A percentile compares a stretch with the other conserved stretches of the same genome.
Evolutionary conservation across 2,113 vertebrate species (phyloP).

Genomic region (Lichenostomus cassidix): DNA sequence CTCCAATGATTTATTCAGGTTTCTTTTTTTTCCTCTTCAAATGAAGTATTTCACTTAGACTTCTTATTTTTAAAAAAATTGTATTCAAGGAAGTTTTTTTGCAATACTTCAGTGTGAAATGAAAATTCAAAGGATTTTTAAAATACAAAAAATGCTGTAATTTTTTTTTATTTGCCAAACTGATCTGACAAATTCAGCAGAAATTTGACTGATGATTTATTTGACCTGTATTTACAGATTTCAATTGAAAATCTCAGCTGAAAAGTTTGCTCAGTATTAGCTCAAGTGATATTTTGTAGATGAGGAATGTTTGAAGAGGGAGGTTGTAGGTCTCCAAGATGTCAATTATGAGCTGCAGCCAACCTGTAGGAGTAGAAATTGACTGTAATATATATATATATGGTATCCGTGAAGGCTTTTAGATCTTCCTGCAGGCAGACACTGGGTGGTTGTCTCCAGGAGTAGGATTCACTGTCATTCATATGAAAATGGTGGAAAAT

Average conservation of each 20-base stretch:
- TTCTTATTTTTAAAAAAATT: not conserved
- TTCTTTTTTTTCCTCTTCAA: not conserved
- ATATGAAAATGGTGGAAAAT: slow-evolving; percentile 55
- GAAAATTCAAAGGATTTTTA: not conserved
- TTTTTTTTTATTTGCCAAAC: not conserved
- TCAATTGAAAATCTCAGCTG: not conserved
- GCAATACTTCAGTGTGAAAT: not conserved
- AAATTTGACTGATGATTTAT: not conserved
- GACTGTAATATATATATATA: not conserved
- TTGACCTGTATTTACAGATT: not conserved
- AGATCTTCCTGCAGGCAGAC: not conserved
- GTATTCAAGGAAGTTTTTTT: not conserved
- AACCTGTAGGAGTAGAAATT: not conserved
- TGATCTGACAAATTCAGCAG: not conserved
- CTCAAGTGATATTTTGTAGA: not conserved
- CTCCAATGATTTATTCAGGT: not conserved
- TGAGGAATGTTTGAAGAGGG: not conserved
- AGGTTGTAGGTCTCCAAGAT: not conserved
- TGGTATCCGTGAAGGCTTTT: not conserved
- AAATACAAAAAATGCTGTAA: not conserved
- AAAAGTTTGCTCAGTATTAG: not conserved
- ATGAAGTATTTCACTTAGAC: not conserved
- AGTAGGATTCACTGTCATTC: slow-evolving; percentile 26
- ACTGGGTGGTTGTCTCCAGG: not conserved
- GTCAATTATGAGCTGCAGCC: not conserved